Evolutionary conservation across 2,888 invertebrate genomes (phyloP), one percentile per base, ranked within the genome.

Genomic region (Hirtodrosophila cameraria): DNA sequence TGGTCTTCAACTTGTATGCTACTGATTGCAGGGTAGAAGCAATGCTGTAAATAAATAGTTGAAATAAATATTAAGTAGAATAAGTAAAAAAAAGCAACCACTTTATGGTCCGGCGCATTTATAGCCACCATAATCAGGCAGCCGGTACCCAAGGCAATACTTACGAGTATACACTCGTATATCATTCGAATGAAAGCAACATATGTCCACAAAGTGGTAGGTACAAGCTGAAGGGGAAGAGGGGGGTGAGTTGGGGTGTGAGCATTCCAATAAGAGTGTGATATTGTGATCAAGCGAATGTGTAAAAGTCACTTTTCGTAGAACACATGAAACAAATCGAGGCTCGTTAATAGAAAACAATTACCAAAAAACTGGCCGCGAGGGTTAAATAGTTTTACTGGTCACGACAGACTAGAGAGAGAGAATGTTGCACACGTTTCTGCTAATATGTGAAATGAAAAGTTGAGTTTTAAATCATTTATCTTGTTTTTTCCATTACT

Each of bases 181-280:
- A 83, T 75, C 76, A 67, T 43, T 4, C 43, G 59, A 59, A 55
- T 59, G 66, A 68, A 68, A 50, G 75, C 72, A 88, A 79, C 88
- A 88, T 88, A 89, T 88, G 88, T 81, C 74, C 87, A 89, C 72
- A 88, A 83, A 88, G 75, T 69, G 89, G 88, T 64, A 61, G 62
- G 12, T 16, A 53, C 43, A 55, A 38, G 15, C 16, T 4, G 20
- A 13, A 36, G 11, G 38, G 55, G 16, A 15, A 25, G 35, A 18
- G 28, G 18, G 11, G n/a, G 16, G 27, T 2, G 30, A 8, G n/a
- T n/a, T n/a, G 55, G 33, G 41, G 50, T 50, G 15, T 23, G 23
- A 41, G 36, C 28, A 33, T 55, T 28, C 16, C 23, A 55, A 52
- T 35, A 36, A 41, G 50, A 45, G 71, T 75, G 65, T 68, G 67